phyloP scores from a whole-genome alignment of 2,113 vertebrate genomes.

The Cryptomyrus ogoouensis region DNA sequence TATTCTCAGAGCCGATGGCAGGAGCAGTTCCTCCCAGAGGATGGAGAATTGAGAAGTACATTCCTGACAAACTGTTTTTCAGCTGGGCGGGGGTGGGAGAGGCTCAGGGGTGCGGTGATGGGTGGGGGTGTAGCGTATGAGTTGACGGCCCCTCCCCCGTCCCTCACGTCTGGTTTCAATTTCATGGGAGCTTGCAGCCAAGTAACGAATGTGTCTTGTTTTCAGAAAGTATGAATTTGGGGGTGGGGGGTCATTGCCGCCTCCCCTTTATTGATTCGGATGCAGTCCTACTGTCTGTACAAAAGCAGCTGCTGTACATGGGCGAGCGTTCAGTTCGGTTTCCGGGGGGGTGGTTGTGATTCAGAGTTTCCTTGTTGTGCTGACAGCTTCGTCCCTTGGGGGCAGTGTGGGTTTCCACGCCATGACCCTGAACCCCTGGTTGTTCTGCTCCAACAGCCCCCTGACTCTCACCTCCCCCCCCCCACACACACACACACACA shows the following conservation, averaged over 20 bases:
- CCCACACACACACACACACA: too few relatives aligned
- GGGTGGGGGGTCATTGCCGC: neutral
- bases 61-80: slow-evolving; percentile 50
- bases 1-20: too few relatives aligned
- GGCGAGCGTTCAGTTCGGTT: neutral
- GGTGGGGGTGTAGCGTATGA: neutral
- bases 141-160: neutral
- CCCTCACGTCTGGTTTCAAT: neutral
- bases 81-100: slow-evolving; percentile 40
- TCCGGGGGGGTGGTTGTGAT: neutral
- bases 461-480: neutral
- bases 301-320: neutral
- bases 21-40: slow-evolving; percentile 23
- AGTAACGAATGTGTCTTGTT: neutral
- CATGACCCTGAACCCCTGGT: neutral
- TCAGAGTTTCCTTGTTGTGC: neutral
- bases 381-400: neutral
- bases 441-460: neutral
- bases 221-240: neutral
- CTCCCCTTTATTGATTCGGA: neutral
- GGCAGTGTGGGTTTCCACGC: neutral
- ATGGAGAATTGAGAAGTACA: slow-evolving; percentile 37
- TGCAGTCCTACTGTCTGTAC: neutral
- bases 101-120: slow-evolving; percentile 37
- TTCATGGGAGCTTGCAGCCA: neutral